Conservation (phyloP, 2,797 vertebrate genomes). For the Myoxocephalus aenaeus region DNA sequence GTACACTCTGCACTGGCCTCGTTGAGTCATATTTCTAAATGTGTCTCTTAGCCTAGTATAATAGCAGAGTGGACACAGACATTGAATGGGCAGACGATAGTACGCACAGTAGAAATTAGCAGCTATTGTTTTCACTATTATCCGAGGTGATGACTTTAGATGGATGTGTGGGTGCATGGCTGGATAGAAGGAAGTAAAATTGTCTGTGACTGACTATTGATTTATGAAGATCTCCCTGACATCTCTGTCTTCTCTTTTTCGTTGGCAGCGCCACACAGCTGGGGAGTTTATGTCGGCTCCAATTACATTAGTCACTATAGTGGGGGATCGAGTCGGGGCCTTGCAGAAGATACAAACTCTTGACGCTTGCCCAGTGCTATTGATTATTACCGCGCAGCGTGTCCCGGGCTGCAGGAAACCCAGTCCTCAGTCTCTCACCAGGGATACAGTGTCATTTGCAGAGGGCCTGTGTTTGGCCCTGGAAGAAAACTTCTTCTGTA, state of each 20-base stretch:
- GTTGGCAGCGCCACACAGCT: constrained; percentile 59
- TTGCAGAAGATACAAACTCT: constrained; percentile 67
- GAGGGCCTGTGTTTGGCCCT: constrained; percentile 41
- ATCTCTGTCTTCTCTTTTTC: constrained; percentile 61
- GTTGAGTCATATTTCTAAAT: constrained; percentile 59
- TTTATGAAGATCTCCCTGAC: constrained; percentile 58
- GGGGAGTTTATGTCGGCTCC: constrained; percentile 70
- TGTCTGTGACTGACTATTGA: constrained; percentile 66
- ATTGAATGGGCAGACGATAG: constrained; percentile 9
- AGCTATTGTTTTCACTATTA: constrained; percentile 16
- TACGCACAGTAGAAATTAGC: constrained; percentile 13
- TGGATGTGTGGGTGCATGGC: constrained; percentile 28
- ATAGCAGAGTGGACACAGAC: constrained; percentile 4
- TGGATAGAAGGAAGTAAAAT: constrained; percentile 42
- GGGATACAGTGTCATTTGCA: constrained; percentile 48
- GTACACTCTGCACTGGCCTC: neutral
- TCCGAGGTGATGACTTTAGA: constrained; percentile 31
- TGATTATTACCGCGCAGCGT: constrained; percentile 61
- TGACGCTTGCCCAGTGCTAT: constrained; percentile 72
- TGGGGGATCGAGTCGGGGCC: constrained; percentile 59
- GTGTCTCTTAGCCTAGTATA: no score
- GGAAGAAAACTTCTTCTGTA: constrained; percentile 26
- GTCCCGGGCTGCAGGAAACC: constrained; percentile 47
- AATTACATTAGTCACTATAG: constrained; percentile 75
- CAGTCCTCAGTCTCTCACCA: constrained; percentile 48